These are phyloP conservation scores for Spatulosminthurus flaviceps DNA, from an alignment of 2,888 invertebrate genomes.

Conservation along the genomic window DNA sequence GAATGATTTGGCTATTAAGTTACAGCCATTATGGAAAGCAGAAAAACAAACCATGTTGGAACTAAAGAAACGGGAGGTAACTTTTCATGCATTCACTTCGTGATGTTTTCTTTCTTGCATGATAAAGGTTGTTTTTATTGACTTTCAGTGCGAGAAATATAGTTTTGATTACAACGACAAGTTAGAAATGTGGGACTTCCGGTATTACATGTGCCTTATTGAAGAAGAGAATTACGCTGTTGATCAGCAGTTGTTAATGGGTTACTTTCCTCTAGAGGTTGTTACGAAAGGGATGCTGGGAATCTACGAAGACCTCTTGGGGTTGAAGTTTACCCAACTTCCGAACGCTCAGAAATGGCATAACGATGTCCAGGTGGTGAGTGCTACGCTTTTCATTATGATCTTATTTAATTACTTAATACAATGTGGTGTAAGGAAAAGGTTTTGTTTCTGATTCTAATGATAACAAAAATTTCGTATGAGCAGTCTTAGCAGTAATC, in stretches of 20 bases:
- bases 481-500: no score
- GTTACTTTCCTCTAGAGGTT: conserved; percentile 68
- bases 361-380: conserved; percentile 68
- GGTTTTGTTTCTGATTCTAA: no score
- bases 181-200: conserved; percentile 68
- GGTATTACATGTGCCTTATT: conserved; percentile 66
- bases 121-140: no score
- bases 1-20: conserved; percentile 66
- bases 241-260: conserved; percentile 68
- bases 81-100: no score
- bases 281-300: conserved; percentile 68
- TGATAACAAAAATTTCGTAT: no score
- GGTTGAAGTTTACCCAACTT: conserved; percentile 67
- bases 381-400: no score
- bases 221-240: conserved; percentile 68
- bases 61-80: conserved; percentile 68
- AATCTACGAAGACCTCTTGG: conserved; percentile 68
- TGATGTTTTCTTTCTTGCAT: no score
- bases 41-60: conserved; percentile 66
- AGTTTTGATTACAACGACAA: conserved; percentile 66
- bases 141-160: conserved; percentile 66
- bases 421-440: no score
- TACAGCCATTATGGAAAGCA: conserved; percentile 66
- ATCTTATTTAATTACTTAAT: no score
- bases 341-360: conserved; percentile 67